phyloP scores from a whole-genome alignment of 2,113 vertebrate species.

The Alligator mississippiensis region DNA sequence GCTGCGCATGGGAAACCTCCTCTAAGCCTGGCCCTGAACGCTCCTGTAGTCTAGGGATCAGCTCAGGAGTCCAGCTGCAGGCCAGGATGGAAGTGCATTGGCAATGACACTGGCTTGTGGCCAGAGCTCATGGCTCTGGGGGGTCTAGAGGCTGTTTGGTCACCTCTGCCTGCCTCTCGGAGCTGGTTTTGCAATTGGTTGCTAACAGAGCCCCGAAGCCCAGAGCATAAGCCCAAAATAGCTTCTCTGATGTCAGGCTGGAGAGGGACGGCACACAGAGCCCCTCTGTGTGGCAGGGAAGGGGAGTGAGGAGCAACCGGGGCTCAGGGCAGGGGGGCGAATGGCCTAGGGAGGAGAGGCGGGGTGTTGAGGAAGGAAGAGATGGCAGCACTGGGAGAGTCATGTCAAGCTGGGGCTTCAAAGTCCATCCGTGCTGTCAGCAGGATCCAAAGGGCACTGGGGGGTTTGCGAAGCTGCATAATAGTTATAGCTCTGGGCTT shows the following conservation, averaged over 20 bases:
- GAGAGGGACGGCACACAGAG: not conserved
- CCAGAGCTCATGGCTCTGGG: not conserved
- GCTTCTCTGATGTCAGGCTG: no score
- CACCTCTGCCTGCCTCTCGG: no score
- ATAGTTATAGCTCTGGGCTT: rapidly evolving
- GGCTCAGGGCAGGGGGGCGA: not conserved
- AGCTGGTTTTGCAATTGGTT: not conserved
- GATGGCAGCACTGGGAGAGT: rapidly evolving
- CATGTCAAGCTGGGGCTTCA: not conserved
- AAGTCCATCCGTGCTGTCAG: conserved; percentile 34
- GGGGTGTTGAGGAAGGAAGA: rapidly evolving
- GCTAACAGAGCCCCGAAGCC: no score
- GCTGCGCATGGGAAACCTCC: not conserved
- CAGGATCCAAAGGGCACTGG: conserved; percentile 10
- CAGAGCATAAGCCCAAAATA: no score
- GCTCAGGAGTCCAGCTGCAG: not conserved
- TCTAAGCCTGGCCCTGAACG: not conserved
- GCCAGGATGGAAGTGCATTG: not conserved
- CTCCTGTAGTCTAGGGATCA: not conserved
- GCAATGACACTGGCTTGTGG: not conserved
- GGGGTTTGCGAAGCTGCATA: not conserved
- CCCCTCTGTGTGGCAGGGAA: not conserved
- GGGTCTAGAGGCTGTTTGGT: not conserved
- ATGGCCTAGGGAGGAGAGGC: not conserved
- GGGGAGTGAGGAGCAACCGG: not conserved